Evolutionary conservation across 1,140 invertebrate genomes (phyloP).

Genomic region (Pachypeltis micranthus): DNA sequence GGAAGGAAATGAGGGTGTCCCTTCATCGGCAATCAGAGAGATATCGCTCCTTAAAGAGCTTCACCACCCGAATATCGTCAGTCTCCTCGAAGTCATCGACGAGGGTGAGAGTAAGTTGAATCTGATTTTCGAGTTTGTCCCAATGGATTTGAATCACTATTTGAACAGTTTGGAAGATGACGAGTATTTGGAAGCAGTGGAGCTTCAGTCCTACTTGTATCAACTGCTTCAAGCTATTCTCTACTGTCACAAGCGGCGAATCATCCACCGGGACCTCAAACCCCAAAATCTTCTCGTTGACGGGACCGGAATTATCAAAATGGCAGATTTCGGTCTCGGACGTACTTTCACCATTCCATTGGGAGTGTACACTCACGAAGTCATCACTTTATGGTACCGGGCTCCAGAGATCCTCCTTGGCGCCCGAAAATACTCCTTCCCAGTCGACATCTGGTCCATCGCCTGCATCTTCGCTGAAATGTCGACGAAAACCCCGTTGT

Average conservation of each 20-base stretch:
- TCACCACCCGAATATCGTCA: slow-evolving; percentile 80
- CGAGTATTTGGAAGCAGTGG: slow-evolving; percentile 35
- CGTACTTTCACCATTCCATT: slow-evolving; percentile 91
- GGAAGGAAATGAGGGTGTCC: slow-evolving; percentile 90
- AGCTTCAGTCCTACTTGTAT: slow-evolving; percentile 79
- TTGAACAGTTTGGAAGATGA: slow-evolving; percentile 71
- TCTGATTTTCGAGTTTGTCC: slow-evolving; percentile 93
- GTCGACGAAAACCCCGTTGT: slow-evolving; percentile 77
- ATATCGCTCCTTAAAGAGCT: slow-evolving; percentile 86
- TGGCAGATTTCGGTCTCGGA: slow-evolving; percentile 97
- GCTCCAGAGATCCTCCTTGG: slow-evolving; percentile 95
- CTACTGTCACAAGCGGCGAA: slow-evolving; percentile 85
- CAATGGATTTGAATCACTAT: slow-evolving; percentile 97
- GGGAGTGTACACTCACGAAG: slow-evolving; percentile 93
- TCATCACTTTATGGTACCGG: slow-evolving; percentile 97
- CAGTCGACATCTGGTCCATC: slow-evolving; percentile 93
- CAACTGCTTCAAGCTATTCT: slow-evolving; percentile 85
- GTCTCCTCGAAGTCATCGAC: slow-evolving; percentile 48
- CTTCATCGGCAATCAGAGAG: slow-evolving; percentile 87
- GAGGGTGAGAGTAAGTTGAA: slow-evolving; percentile 56
- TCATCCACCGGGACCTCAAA: slow-evolving; percentile 90
- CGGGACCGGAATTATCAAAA: slow-evolving; percentile 83
- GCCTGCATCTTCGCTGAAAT: slow-evolving; percentile 95
- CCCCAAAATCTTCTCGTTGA: slow-evolving; percentile 92
- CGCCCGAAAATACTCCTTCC: slow-evolving; percentile 75